phyloP scores from a whole-genome alignment of 2,797 vertebrate species.

The Silurus aristotelis region DNA sequence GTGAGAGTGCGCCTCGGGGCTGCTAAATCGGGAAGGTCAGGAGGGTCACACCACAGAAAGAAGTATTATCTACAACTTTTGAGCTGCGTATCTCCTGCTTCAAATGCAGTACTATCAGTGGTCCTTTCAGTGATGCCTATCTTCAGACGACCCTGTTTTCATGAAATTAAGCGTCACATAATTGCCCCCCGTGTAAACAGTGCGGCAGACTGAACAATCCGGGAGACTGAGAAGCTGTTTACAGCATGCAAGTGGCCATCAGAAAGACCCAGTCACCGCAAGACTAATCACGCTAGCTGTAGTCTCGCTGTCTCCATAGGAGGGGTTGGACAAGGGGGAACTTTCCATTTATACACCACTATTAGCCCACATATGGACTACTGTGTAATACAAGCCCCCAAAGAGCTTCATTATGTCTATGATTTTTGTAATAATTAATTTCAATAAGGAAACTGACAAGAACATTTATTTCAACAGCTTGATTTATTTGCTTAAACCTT shows the following conservation, averaged over 20 bases:
- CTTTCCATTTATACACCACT: constrained; percentile 48
- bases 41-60: constrained; percentile 49
- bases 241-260: constrained; percentile 70
- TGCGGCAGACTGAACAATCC: constrained; percentile 66
- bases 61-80: constrained; percentile 61
- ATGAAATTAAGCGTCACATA: constrained; percentile 72
- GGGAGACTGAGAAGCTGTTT: constrained; percentile 63
- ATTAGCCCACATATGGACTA: constrained; percentile 40
- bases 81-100: constrained; percentile 57
- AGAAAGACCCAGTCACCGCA: constrained; percentile 63
- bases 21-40: constrained; percentile 33
- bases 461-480: constrained; percentile 11
- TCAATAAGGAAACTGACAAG: constrained; percentile 6
- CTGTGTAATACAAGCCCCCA: constrained; percentile 50
- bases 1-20: constrained; percentile 40
- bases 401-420: constrained; percentile 37
- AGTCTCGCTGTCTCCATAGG: constrained; percentile 66
- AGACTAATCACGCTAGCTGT: constrained; percentile 63
- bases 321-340: constrained; percentile 54
- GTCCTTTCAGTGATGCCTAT: constrained; percentile 70
- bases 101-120: constrained; percentile 51
- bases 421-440: constrained; percentile 23
- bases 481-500: not conserved
- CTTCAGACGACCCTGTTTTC: constrained; percentile 68
- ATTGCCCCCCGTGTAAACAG: constrained; percentile 70